Evolutionary conservation across 2,888 invertebrate genomes (phyloP).

Genomic region (Dorcus parallelipipedus): DNA sequence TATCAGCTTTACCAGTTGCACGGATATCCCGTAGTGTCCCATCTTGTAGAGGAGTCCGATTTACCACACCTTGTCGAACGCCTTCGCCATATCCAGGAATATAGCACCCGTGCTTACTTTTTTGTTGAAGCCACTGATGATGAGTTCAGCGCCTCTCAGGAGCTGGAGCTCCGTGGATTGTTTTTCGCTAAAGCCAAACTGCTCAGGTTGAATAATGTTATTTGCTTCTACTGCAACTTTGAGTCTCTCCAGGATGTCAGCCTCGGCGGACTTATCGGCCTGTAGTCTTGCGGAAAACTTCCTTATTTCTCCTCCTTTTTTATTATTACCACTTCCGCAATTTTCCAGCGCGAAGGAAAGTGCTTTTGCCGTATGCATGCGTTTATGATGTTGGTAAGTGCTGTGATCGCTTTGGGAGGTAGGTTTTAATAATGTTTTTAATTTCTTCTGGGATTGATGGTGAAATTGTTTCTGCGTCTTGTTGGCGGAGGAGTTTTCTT

Average conservation of each 20-base stretch:
- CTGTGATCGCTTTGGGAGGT: neutral
- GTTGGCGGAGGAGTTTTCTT: too few relatives aligned
- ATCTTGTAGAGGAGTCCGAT: conserved; percentile 9
- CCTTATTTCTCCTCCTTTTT: neutral
- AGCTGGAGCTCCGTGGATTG: conserved; percentile 13
- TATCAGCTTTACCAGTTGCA: neutral
- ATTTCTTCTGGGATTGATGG: too few relatives aligned
- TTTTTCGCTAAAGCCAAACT: conserved; percentile 14
- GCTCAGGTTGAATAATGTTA: conserved; percentile 11
- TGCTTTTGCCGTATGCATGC: neutral
- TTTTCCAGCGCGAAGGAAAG: conserved; percentile 3
- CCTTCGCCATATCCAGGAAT: conserved; percentile 14
- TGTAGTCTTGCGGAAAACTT: neutral
- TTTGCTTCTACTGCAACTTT: neutral
- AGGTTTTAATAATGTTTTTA: neutral
- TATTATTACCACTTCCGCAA: neutral
- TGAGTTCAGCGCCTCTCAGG: conserved; percentile 6
- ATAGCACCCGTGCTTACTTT: neutral
- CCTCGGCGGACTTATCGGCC: conserved; percentile 8
- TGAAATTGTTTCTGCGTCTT: too few relatives aligned
- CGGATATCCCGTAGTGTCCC: neutral
- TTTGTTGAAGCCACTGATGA: conserved; percentile 1
- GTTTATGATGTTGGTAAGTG: neutral
- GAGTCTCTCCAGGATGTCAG: conserved; percentile 1
- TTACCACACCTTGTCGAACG: neutral